Conservation (phyloP, 2,113 vertebrate genomes). For the Bubalus kerabau region DNA sequence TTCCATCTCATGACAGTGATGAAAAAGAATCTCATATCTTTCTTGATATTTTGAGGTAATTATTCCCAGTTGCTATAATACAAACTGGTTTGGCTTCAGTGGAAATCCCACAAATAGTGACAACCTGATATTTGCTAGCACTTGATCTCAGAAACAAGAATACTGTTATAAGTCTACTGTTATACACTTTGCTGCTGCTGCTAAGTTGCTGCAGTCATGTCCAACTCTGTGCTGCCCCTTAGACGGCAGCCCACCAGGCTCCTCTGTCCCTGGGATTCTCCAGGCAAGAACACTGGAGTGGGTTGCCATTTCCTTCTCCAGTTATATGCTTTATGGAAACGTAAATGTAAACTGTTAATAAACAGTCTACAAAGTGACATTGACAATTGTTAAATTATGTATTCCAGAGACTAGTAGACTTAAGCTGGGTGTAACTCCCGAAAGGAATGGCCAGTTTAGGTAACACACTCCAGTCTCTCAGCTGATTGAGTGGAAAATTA, state of each 20-base stretch:
- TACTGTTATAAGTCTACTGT: neutral
- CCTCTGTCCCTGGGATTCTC: neutral
- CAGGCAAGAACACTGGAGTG: neutral
- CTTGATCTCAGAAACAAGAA: constrained; percentile 15
- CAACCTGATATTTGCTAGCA: neutral
- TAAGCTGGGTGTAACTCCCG: neutral
- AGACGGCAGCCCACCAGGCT: neutral
- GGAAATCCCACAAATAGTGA: neutral
- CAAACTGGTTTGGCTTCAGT: neutral
- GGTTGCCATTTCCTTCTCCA: neutral
- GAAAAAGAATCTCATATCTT: neutral
- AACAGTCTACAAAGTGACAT: neutral
- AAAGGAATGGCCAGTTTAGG: neutral
- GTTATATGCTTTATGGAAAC: neutral
- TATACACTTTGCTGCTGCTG: neutral
- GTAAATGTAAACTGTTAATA: neutral
- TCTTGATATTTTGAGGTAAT: neutral
- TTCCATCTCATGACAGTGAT: neutral
- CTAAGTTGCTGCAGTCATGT: neutral
- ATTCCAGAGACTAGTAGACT: neutral
- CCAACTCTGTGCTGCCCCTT: neutral
- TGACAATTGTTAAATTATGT: neutral
- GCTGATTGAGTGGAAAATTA: neutral
- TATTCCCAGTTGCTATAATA: neutral
- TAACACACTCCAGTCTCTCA: neutral